phyloP scores from a whole-genome alignment of 2,797 vertebrate genomes.

The Borostomias antarcticus region DNA sequence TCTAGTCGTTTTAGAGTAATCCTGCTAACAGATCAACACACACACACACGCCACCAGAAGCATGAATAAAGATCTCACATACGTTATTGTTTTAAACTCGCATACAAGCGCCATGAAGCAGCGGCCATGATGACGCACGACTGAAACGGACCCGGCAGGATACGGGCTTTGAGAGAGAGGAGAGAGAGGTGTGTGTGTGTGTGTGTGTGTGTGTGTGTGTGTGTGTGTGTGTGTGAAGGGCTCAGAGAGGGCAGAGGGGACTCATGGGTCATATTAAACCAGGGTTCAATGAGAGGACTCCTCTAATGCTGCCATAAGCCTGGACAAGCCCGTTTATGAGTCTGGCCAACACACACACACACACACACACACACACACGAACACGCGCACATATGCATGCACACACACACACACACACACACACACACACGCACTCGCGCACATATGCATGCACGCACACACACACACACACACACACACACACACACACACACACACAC shows the following conservation, averaged over 20 bases:
- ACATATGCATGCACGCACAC: neutral
- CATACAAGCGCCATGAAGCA: no score
- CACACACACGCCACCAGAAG: no score
- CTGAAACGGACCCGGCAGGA: no score
- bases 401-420: constrained; percentile 1
- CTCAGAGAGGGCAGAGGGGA: constrained; percentile 44
- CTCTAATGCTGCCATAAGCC: constrained; percentile 60
- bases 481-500: neutral
- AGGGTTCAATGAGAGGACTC: constrained; percentile 69
- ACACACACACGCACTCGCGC: neutral
- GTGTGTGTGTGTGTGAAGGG: no score
- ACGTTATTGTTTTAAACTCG: no score
- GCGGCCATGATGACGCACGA: no score
- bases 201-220: no score
- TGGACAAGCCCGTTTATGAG: constrained; percentile 50
- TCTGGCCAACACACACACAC: constrained; percentile 26
- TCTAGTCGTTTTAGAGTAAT: no score
- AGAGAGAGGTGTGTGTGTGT: no score
- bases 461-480: constrained; percentile 5
- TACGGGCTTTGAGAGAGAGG: no score
- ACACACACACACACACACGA: constrained; percentile 11
- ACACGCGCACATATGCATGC: constrained; percentile 9
- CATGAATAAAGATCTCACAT: no score
- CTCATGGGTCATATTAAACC: constrained; percentile 68
- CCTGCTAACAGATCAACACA: no score